Conservation (phyloP, 1,140 invertebrate species). For the Magallana ariakensis region DNA sequence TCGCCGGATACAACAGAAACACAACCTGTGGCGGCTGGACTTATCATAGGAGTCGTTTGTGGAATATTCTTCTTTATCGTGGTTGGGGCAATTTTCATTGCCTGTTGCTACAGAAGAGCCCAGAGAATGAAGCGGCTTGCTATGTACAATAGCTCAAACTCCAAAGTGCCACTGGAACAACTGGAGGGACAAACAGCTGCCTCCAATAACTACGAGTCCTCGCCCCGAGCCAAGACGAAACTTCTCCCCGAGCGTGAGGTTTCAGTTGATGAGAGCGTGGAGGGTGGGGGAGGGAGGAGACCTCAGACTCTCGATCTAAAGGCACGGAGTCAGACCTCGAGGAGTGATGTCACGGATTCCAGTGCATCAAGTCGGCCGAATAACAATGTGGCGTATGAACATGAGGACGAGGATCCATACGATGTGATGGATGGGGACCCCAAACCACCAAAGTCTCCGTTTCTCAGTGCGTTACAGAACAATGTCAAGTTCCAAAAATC, state of each 20-base stretch:
- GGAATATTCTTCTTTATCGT: slow-evolving; percentile 62
- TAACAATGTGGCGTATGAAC: slow-evolving; percentile 16
- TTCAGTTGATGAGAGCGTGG: not conserved
- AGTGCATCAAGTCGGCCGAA: not conserved
- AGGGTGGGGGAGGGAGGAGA: not conserved
- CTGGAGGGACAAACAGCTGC: not conserved
- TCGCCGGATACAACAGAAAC: slow-evolving; percentile 16
- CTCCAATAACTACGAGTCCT: slow-evolving; percentile 44
- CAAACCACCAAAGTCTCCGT: slow-evolving; percentile 57
- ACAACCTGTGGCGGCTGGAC: slow-evolving; percentile 50
- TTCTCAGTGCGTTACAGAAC: slow-evolving; percentile 62
- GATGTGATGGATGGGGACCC: slow-evolving; percentile 48
- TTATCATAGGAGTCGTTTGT: slow-evolving; percentile 61
- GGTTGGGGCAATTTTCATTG: slow-evolving; percentile 56
- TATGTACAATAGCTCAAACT: slow-evolving; percentile 31
- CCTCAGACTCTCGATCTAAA: slow-evolving; percentile 44
- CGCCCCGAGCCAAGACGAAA: slow-evolving; percentile 53
- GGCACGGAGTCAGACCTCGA: not conserved
- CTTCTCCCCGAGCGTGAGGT: not conserved
- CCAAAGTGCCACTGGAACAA: not conserved
- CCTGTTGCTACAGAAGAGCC: slow-evolving; percentile 60
- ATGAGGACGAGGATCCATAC: slow-evolving; percentile 52
- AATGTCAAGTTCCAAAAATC: slow-evolving; percentile 64
- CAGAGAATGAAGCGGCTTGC: slow-evolving; percentile 35
- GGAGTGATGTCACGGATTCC: not conserved